Evolutionary conservation across 2,797 vertebrate genomes (phyloP), one percentile per base, ranked within the genome.

Genomic region (Rhabdomys pumilio): DNA sequence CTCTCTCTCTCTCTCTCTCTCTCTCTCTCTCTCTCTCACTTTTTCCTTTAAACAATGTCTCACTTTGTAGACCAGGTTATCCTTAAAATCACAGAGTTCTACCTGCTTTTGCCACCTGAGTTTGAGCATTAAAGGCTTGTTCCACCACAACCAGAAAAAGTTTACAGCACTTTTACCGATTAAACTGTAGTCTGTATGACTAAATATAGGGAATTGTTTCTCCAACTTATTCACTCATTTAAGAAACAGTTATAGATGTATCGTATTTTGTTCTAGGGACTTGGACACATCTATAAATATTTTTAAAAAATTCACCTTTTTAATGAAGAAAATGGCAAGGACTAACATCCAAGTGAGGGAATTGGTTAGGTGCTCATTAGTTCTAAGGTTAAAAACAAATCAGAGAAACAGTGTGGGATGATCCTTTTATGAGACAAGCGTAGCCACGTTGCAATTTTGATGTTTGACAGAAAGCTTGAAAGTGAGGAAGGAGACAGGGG

Each of bases 371-470:
- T 65, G 53, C 31, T 72, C 31, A n/a, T 44, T 22, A 89, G 31
- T 57, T 29, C 63, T 91, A 65, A 89, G 41, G 24, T 85, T 94
- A 61, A 89, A 94, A 90, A 82, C 29, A 50, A 81, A 76, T n/a
- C 44, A 24, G 61, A 69, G 24, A 76, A 76, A 41, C 8, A 72
- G 44, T 3, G 50, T 26, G 53, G 24, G 44, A 26, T 47, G 29
- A 57, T 80, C 29, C 65, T 76, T 59, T 53, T 61, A 80, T 47
- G 82, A 29, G 31, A 34, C 57, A 86, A 53, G 8, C 26, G 6
- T 63, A 65, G 81, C 38, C 38, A 41, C n/a, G 17, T 13, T 5
- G 12, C 19, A 47, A 11, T 24, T 57, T 44, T 96, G 41, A 57
- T 75, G 55, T 63, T 75, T 81, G 41, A 75, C 14, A 31, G 59